Evolutionary conservation across 2,888 invertebrate genomes (phyloP), one percentile per base, ranked within the genome.

Genomic region (Acanthosepion esculentum): DNA sequence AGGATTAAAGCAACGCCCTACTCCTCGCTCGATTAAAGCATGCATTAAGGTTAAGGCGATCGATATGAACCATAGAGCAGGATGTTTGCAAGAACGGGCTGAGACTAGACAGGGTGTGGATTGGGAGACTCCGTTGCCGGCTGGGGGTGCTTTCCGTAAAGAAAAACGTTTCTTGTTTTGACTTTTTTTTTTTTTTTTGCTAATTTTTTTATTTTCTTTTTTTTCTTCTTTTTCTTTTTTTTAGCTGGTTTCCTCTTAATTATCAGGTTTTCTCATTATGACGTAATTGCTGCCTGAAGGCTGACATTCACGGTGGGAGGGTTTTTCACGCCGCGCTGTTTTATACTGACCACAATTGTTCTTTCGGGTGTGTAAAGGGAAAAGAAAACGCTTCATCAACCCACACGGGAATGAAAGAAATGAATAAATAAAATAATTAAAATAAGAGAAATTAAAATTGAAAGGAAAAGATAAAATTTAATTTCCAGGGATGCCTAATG

Each of bases 241-340:
- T 50, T 50, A 50, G 50, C 1, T n/a, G 78, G n/a, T 78, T 78
- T n/a, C n/a, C n/a, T 33, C 78, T 78, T 78, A 78, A 78, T 78
- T 78, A 78, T 78, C 78, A n/a, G 78, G 78, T n/a, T 78, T 78
- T 78, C 78, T 78, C 78, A n/a, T 78, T 78, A 78, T 78, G 78
- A 78, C 78, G 78, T n/a, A 78, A 78, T 5, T 12, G n/a, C 78
- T 4, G n/a, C 78, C 1, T n/a, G 78, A 18, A 64, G 33, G 78
- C 33, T 20, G 15, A 33, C 78, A n/a, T n/a, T 33, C 78, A 78
- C 78, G 78, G 78, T 78, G 78, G 78, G 33, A 33, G 78, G 78
- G 78, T 78, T 78, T 78, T 78, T 78, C 78, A 78, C 78, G 78
- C 78, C 78, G 15, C 15, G 18, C n/a, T 33, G 23, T 78, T 78